Evolutionary conservation across 2,113 vertebrate species (phyloP), one percentile per base, ranked within the genome.

Genomic region (Furnarius figulus): DNA sequence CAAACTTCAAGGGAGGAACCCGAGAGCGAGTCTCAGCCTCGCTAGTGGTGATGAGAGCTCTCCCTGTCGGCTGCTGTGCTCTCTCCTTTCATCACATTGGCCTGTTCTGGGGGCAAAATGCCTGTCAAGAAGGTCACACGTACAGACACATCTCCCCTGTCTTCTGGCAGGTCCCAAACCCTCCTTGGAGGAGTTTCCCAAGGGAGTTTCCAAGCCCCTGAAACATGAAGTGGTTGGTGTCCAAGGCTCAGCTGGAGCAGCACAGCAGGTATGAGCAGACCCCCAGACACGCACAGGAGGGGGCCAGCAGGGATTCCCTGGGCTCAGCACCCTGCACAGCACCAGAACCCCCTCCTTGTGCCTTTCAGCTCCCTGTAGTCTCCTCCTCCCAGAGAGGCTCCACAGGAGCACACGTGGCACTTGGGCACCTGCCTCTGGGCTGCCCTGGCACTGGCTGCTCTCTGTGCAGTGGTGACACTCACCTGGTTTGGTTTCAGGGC

Each of bases 141-240:
- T 30, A 4, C 0, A 1, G 40, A 39, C 35, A 10, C 1, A 1
- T 10, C 53, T 74, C 59, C 30, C 22, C 74, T 89, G n/a, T 63
- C 44, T 91, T 67, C 84, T 39, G 17, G 24, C 44, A 98, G 98
- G 93, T 85, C 78, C 91, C 39, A 96, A 75, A n/a, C 46, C 96
- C 85, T 97, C 97, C 2, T 33, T 55, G 7, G 97, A 99, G 79
- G 98, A 98, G 95, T 98, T 98, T 95, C 96, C 98, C 85, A 98
- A 63, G 7, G 97, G 94, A 80, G 87, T 98, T 19, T 98, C 98
- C 8, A 98, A 98, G 94, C 53, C 89, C 68, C 97, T 98, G 18
- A 91, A 98, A n/a, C 98, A 90, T 22, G 90, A 96, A 61, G 98
- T 78, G 85, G 96, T 98, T 14, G 94, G 98, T 25, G 96, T 98